Conservation (phyloP, 2,797 vertebrate species). For the Denticeps clupeoides region DNA sequence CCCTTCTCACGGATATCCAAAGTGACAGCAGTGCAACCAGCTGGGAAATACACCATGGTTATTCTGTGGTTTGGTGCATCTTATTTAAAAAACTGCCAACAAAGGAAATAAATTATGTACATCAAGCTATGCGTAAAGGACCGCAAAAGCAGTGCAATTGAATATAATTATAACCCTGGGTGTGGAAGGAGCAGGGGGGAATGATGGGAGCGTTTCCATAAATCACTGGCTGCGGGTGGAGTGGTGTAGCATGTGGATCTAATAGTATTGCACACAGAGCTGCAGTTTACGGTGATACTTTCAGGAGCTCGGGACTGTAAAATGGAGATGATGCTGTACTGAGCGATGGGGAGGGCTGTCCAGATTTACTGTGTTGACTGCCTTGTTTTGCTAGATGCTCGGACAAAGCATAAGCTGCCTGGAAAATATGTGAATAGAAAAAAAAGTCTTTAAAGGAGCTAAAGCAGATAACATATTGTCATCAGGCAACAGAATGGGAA, state of each 20-base stretch:
- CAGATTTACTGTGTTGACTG: conserved; percentile 36
- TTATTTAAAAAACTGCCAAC: conserved; percentile 47
- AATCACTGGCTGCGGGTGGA: conserved; percentile 43
- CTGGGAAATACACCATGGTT: conserved; percentile 42
- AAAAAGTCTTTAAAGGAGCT: no score
- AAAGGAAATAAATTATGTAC: conserved; percentile 52
- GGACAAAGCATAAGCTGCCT: conserved; percentile 29
- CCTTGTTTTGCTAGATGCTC: conserved; percentile 28
- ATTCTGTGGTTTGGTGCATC: conserved; percentile 38
- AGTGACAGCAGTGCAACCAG: conserved; percentile 32
- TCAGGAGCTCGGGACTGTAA: conserved; percentile 18
- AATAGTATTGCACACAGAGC: conserved; percentile 29
- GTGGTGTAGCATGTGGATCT: conserved; percentile 27
- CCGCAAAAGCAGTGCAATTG: conserved; percentile 31
- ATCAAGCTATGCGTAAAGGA: conserved; percentile 38
- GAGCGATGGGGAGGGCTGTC: conserved; percentile 16
- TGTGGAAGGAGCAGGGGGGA: conserved; percentile 34
- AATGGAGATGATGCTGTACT: conserved; percentile 22
- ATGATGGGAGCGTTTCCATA: conserved; percentile 37
- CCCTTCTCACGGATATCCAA: conserved; percentile 28
- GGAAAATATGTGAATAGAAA: conserved; percentile 23
- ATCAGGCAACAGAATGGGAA: no score
- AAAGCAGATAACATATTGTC: no score
- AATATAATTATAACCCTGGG: conserved; percentile 45
- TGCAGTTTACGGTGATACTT: conserved; percentile 26